phyloP scores from a whole-genome alignment of 2,888 invertebrate genomes.

The Lutraria lutraria region DNA sequence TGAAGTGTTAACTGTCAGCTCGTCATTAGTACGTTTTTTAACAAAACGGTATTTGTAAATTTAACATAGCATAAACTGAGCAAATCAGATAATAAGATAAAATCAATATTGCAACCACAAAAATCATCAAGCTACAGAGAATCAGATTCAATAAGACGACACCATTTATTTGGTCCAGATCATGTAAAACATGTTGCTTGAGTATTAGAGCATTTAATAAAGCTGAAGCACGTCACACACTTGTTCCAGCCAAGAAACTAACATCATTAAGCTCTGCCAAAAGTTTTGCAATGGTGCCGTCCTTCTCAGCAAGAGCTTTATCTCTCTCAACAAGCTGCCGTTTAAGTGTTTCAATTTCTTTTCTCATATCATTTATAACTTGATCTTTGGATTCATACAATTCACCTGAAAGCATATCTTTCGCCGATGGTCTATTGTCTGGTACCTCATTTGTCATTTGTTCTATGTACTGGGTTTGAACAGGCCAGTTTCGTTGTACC shows the following conservation, averaged over 20 bases:
- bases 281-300: slow-evolving; percentile 34
- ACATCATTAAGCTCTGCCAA: slow-evolving; percentile 31
- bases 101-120: too few relatives aligned
- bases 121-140: too few relatives aligned
- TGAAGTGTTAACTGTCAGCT: too few relatives aligned
- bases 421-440: slow-evolving; percentile 77
- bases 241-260: slow-evolving; percentile 30
- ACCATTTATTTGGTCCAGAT: too few relatives aligned
- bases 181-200: too few relatives aligned
- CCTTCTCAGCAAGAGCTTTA: slow-evolving; percentile 39
- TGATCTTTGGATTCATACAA: slow-evolving; percentile 81
- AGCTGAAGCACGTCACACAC: neutral
- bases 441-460: slow-evolving; percentile 72
- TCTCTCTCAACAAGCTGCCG: slow-evolving; percentile 64
- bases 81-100: too few relatives aligned
- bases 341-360: slow-evolving; percentile 67
- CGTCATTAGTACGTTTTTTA: too few relatives aligned
- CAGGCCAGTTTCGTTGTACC: slow-evolving; percentile 76
- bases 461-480: slow-evolving; percentile 74
- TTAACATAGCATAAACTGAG: too few relatives aligned
- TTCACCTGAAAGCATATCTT: slow-evolving; percentile 77
- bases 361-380: slow-evolving; percentile 73
- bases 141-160: too few relatives aligned
- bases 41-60: too few relatives aligned
- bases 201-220: too few relatives aligned